Conservation (phyloP, 2,888 invertebrate species). For the Euclidia mi region DNA sequence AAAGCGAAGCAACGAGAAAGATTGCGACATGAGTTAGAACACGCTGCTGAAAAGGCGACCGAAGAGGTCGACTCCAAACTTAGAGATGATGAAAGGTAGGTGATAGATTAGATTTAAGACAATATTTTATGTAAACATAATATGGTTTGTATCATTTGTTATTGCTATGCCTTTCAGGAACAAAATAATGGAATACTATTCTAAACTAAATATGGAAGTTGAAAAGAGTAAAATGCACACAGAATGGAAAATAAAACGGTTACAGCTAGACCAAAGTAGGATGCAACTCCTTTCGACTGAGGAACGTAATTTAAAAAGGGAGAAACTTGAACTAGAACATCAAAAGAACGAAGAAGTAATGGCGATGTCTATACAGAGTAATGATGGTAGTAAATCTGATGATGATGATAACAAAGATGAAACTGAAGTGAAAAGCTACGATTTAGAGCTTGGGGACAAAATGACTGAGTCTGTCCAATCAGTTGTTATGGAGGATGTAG, state of each 20-base stretch:
- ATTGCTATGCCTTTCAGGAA: constrained; percentile 82
- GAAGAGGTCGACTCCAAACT: constrained; percentile 81
- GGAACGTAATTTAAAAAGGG: constrained; percentile 88
- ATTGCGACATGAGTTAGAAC: constrained; percentile 65
- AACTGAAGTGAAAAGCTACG: constrained; percentile 12
- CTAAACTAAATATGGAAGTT: constrained; percentile 90
- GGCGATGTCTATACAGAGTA: constrained; percentile 78
- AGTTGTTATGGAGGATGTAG: constrained; percentile 40
- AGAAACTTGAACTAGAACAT: constrained; percentile 86
- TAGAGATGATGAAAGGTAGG: constrained; percentile 79
- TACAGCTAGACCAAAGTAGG: constrained; percentile 81
- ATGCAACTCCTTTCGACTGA: constrained; percentile 85
- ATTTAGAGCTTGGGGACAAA: constrained; percentile 17
- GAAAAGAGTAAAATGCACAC: constrained; percentile 89
- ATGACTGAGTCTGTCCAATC: constrained; percentile 53
- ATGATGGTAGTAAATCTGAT: constrained; percentile 63
- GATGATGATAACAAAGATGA: constrained; percentile 60
- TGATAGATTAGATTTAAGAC: neutral
- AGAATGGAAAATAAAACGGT: constrained; percentile 89
- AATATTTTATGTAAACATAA: neutral
- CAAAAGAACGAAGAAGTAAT: constrained; percentile 77
- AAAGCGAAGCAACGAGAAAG: constrained; percentile 73
- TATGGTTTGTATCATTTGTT: neutral
- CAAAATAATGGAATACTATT: constrained; percentile 91
- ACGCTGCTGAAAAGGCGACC: constrained; percentile 68